Conservation (phyloP, 2,113 vertebrate species). For the Pteronura brasiliensis region DNA sequence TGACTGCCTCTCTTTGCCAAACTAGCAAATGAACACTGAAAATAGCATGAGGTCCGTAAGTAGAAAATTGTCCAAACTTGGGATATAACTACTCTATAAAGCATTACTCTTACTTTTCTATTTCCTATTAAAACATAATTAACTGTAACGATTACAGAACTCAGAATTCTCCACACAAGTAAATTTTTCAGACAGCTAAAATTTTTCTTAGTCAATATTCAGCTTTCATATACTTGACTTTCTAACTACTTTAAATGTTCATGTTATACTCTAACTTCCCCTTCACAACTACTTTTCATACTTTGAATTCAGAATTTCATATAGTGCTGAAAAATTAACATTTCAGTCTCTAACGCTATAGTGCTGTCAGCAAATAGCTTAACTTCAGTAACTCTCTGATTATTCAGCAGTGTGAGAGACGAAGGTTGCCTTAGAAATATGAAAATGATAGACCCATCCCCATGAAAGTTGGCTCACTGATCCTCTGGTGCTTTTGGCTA, state of each 20-base stretch:
- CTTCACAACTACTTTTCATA: background rate
- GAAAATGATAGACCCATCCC: background rate
- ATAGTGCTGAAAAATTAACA: background rate
- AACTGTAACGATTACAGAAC: background rate
- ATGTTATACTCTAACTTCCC: background rate
- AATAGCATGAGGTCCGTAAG: background rate
- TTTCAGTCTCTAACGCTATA: background rate
- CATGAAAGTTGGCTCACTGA: background rate
- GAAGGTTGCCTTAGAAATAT: background rate
- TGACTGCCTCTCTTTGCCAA: constrained; percentile 32
- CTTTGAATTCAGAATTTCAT: constrained; percentile 35
- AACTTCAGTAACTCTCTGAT: background rate
- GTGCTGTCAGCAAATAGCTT: background rate
- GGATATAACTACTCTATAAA: background rate
- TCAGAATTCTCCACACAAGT: background rate
- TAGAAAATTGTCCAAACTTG: background rate
- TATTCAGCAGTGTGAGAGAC: background rate
- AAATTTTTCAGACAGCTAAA: constrained; percentile 17
- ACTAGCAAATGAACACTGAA: constrained; percentile 48
- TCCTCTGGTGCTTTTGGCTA: background rate
- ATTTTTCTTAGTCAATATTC: constrained; percentile 7
- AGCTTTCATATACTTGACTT: constrained; percentile 18
- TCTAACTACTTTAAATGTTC: constrained; percentile 32
- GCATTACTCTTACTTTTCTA: background rate
- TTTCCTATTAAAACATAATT: constrained; percentile 18